Conservation (phyloP, 2,797 vertebrate genomes). For the Phylloscopus collybita region DNA sequence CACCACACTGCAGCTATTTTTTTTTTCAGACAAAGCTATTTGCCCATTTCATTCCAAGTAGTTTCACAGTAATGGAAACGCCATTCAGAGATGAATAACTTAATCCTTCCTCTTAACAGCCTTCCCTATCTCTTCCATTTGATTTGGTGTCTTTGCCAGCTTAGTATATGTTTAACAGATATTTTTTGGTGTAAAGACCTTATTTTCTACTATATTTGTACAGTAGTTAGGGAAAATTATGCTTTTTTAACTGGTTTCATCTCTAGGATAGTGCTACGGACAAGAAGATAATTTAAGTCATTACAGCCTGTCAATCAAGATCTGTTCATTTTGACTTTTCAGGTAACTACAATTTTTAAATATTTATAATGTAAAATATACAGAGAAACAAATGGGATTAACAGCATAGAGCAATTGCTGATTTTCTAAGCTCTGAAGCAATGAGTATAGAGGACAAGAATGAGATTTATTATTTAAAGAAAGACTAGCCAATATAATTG, state of each 20-base stretch:
- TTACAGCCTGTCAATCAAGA: neutral
- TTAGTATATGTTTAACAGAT: neutral
- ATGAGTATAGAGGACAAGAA: neutral
- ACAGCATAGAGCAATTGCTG: neutral
- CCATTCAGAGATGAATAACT: constrained; percentile 58
- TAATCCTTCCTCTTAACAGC: constrained; percentile 24
- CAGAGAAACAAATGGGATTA: neutral
- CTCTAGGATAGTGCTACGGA: neutral
- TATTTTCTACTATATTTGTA: constrained; percentile 33
- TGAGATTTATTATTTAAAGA: neutral
- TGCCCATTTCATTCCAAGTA: constrained; percentile 43
- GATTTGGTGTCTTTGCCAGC: constrained; percentile 11
- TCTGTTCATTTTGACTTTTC: neutral
- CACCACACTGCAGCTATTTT: constrained; percentile 2
- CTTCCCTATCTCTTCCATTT: constrained; percentile 1
- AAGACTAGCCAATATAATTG: neutral
- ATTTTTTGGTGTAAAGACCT: neutral
- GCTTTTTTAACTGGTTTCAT: neutral
- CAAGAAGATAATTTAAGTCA: neutral
- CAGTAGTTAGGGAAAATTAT: neutral
- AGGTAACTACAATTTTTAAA: neutral
- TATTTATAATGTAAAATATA: neutral
- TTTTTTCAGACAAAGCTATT: constrained; percentile 37
- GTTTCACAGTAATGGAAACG: constrained; percentile 46
- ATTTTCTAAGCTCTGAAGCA: neutral